These are phyloP conservation scores for Desoria tigrina DNA, from an alignment of 2,888 invertebrate genomes.

Conservation along the genomic window DNA sequence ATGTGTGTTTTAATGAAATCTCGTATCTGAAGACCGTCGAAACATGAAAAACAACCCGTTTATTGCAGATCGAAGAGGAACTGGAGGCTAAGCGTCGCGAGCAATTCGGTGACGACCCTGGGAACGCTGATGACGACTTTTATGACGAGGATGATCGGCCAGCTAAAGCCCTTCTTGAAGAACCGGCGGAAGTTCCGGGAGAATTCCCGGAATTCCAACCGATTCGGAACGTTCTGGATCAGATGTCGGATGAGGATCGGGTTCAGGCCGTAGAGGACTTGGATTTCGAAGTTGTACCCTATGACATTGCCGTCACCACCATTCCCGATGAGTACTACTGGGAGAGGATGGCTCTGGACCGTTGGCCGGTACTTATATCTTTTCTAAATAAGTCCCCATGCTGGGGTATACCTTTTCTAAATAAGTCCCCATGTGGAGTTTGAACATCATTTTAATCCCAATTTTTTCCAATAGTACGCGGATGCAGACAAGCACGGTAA, in stretches of 20 bases:
- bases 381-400: no score
- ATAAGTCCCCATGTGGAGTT: not conserved
- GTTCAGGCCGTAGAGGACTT: constrained; percentile 46
- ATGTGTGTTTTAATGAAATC: no score
- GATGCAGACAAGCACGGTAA: constrained; percentile 38
- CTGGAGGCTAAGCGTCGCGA: no score
- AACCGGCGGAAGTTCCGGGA: constrained; percentile 36
- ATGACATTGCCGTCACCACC: constrained; percentile 45
- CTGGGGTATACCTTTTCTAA: no score
- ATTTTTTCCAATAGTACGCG: constrained; percentile 23
- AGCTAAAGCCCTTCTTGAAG: not conserved
- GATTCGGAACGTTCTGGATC: constrained; percentile 29
- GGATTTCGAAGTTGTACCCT: constrained; percentile 48
- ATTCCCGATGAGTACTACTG: constrained; percentile 52
- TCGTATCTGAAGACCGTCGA: no score
- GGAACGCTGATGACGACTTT: constrained; percentile 24
- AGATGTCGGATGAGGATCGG: constrained; percentile 39
- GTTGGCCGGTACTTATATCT: constrained; percentile 43
- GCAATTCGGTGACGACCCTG: constrained; percentile 25
- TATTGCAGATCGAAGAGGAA: no score
- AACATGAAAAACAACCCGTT: no score
- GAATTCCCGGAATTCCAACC: constrained; percentile 40
- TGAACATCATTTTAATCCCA: not conserved
- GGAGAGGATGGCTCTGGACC: constrained; percentile 43
- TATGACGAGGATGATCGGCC: constrained; percentile 14